Evolutionary conservation across 2,113 vertebrate species (phyloP), one percentile per base, ranked within the genome.

Genomic region (Xenopus laevis): DNA sequence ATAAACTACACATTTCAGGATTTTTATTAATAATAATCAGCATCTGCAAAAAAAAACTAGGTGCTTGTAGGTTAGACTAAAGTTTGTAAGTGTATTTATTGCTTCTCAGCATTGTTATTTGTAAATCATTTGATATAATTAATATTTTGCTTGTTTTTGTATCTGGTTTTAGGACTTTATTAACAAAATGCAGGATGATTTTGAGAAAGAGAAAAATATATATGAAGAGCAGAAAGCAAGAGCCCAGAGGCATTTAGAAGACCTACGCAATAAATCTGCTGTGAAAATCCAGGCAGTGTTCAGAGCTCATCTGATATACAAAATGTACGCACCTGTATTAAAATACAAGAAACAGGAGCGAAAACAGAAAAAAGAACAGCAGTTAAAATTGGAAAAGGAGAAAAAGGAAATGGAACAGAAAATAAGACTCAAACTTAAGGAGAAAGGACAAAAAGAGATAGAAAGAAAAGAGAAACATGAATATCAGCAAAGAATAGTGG

Each of bases 211-310:
- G 81, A 90, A 81, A 82, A 86, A n/a, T 65, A 74, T 20, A 30
- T 88, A 88, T 72, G 88, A 92, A 73, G 84, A 93, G 21, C 79
- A 90, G 58, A 87, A 91, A 80, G 79, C 86, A 78, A 82, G 89
- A 82, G 82, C 91, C 82, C 81, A 65, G 55, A 79, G 69, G 20
- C 81, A 21, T 40, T 45, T 83, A 71, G 63, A 81, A 72, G 78
- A 90, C 68, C 45, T 82, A 13, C 63, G 44, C 16, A 74, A 82
- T 81, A 73, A 16, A 72, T 91, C 94, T 64, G 92, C 91, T 64
- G 72, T 87, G 62, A 91, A 82, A 86, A 90, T 95, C 64, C 93
- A 95, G 84, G 82, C 91, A 78, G 85, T 66, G 57, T 84, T 91
- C 72, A 86, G 87, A 84, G 84, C 87, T 65, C 86, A 86, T 71